Conservation (phyloP, 2,888 invertebrate species). For the Drosophila nr. fundita region DNA sequence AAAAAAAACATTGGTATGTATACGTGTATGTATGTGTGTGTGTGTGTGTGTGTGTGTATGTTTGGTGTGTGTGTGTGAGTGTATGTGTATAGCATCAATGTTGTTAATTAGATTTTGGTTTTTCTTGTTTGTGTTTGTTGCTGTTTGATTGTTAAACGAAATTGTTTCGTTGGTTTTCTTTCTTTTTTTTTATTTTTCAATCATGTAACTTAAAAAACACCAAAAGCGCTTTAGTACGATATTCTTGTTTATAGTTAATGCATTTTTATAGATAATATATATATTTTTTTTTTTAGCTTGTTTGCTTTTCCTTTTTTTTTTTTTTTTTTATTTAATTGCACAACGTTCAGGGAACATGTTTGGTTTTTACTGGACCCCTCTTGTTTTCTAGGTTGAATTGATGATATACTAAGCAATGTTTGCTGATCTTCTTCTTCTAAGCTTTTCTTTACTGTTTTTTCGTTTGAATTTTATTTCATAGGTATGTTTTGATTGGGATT, state of each 20-base stretch:
- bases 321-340: constrained; percentile 65
- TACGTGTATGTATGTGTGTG: constrained; percentile 39
- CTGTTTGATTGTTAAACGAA: constrained; percentile 41
- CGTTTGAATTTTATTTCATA: constrained; percentile 38
- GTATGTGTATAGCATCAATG: constrained; percentile 52
- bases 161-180: constrained; percentile 45
- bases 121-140: constrained; percentile 36
- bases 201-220: constrained; percentile 70
- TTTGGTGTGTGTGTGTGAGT: constrained; percentile 26
- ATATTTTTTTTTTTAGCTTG: constrained; percentile 33
- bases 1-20: constrained; percentile 63
- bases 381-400: constrained; percentile 78
- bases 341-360: constrained; percentile 77
- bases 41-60: constrained; percentile 21
- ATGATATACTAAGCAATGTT: constrained; percentile 36
- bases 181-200: constrained; percentile 39
- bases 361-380: constrained; percentile 77
- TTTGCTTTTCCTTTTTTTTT: constrained; percentile 25
- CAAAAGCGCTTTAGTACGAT: constrained; percentile 80
- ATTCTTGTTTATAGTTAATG: constrained; percentile 66
- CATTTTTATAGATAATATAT: constrained; percentile 63
- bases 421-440: constrained; percentile 26
- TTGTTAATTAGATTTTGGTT: constrained; percentile 61
- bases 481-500: constrained; percentile 53
- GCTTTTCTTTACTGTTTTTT: constrained; percentile 39